Conservation (phyloP, 2,888 invertebrate species). For the Camptogramma bilineatum region DNA sequence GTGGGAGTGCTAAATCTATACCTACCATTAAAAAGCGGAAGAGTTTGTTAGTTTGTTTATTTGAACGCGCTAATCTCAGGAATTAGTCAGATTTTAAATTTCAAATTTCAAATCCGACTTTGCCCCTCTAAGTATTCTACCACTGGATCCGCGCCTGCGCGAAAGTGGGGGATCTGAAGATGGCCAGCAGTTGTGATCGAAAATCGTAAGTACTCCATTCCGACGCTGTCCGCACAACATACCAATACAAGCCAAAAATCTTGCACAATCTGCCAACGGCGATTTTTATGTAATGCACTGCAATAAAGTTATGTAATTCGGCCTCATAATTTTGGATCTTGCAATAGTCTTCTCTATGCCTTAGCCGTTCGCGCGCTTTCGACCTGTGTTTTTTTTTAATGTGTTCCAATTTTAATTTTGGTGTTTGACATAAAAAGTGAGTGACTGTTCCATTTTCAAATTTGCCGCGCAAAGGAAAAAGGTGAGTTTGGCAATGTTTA, state of each 20-base stretch:
- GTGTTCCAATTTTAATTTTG: conserved; percentile 23
- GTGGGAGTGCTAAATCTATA: too few species aligned
- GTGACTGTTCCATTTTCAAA: conserved; percentile 5
- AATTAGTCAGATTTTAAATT: too few species aligned
- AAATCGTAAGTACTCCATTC: conserved; percentile 18
- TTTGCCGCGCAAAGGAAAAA: conserved; percentile 5
- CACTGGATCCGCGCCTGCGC: neutral
- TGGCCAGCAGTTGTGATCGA: conserved; percentile 11
- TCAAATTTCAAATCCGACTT: too few species aligned
- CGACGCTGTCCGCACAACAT: conserved; percentile 48
- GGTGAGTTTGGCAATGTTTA: conserved; percentile 29
- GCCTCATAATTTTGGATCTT: conserved; percentile 78
- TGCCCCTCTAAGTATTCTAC: neutral
- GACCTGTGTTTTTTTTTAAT: conserved; percentile 50
- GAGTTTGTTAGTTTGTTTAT: too few species aligned
- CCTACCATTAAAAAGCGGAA: too few species aligned
- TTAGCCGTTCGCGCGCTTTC: conserved; percentile 61
- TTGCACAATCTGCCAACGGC: conserved; percentile 62
- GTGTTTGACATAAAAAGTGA: conserved; percentile 9
- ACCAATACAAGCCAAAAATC: conserved; percentile 64
- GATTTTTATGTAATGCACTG: conserved; percentile 80
- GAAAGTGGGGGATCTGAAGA: conserved; percentile 17
- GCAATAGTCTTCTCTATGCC: conserved; percentile 62
- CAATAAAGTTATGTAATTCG: conserved; percentile 78
- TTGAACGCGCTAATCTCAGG: too few species aligned